Evolutionary conservation across 2,797 vertebrate genomes (phyloP), one percentile per base, ranked within the genome.

Genomic region (Melanotaenia parkinsoni): DNA sequence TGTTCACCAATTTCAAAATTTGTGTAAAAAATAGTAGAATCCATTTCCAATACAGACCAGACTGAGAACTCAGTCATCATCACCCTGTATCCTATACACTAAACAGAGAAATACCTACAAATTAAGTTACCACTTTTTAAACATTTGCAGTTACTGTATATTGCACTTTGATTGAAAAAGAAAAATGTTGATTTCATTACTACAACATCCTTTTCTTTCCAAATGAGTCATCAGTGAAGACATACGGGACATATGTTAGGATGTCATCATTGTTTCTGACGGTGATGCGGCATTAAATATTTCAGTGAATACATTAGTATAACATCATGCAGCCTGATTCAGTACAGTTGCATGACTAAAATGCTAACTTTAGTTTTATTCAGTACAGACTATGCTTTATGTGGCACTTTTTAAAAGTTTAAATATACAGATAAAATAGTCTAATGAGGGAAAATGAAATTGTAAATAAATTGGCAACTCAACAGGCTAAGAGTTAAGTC

Each of bases 231-330:
- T 26, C 22, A 58, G 3, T 66, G 38, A 54, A 54, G 24, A 51
- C 65, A 51, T 9, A 16, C 26, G 24, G 22, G 1, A 28, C 58
- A 71, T 75, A 75, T 77, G n/a, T 20, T 58, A 57, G 58, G 67
- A 66, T 51, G 33, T 68, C 73, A 79, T 76, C 76, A 81, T n/a
- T 43, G 1, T 63, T 66, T 65, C 11, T 58, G 13, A 54, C 45
- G 51, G 37, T 57, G 32, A 61, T 35, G 47, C 51, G 61, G 47
- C 14, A 30, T 40, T 74, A 40, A 45, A 67, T 50, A 33, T 66
- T 3, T 60, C 2, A 57, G 66, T 45, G 33, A 78, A 35, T 37
- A 63, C 20, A 51, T 63, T 14, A 53, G 30, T 24, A 14, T 28
- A 47, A 32, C 30, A 63, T 68, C 74, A 59, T 43, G 30, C 33